Conservation (phyloP, 2,888 invertebrate genomes). For the Carterocephalus palaemon region DNA sequence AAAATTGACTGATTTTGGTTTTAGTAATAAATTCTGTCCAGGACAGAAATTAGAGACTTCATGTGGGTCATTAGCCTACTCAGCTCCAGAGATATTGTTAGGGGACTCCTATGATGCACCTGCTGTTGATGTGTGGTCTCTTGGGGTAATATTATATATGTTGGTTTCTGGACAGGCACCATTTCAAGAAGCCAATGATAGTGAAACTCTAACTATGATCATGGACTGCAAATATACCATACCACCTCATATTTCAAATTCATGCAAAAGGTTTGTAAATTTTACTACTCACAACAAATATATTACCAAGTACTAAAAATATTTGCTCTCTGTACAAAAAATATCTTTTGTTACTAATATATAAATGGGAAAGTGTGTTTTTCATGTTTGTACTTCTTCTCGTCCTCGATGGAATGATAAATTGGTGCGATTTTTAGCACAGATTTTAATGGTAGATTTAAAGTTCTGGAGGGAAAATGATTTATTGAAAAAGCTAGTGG, state of each 20-base stretch:
- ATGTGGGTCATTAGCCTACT: slow-evolving; percentile 98
- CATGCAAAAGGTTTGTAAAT: slow-evolving; percentile 85
- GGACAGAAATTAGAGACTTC: slow-evolving; percentile 98
- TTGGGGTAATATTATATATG: slow-evolving; percentile 99
- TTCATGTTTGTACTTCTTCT: no score
- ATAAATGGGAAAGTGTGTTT: no score
- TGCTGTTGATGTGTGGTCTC: slow-evolving; percentile 99
- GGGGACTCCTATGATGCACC: slow-evolving; percentile 99
- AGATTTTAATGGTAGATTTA: no score
- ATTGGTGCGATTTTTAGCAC: no score
- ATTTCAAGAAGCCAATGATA: slow-evolving; percentile 99
- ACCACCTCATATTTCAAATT: slow-evolving; percentile 90
- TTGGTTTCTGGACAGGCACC: slow-evolving; percentile 98
- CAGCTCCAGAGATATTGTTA: slow-evolving; percentile 98
- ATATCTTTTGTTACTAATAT: no score
- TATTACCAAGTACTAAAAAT: no score
- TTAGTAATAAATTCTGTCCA: slow-evolving; percentile 96
- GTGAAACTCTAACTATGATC: slow-evolving; percentile 99
- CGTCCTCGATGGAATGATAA: no score
- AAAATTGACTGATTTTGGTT: slow-evolving; percentile 99
- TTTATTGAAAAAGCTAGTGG: no score
- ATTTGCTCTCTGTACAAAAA: no score
- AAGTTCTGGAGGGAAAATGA: no score
- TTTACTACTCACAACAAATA: no score
- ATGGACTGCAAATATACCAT: slow-evolving; percentile 99